These are phyloP conservation scores for Drosophila busckii DNA, from an alignment of 1,140 invertebrate genomes.

Conservation along the genomic window DNA sequence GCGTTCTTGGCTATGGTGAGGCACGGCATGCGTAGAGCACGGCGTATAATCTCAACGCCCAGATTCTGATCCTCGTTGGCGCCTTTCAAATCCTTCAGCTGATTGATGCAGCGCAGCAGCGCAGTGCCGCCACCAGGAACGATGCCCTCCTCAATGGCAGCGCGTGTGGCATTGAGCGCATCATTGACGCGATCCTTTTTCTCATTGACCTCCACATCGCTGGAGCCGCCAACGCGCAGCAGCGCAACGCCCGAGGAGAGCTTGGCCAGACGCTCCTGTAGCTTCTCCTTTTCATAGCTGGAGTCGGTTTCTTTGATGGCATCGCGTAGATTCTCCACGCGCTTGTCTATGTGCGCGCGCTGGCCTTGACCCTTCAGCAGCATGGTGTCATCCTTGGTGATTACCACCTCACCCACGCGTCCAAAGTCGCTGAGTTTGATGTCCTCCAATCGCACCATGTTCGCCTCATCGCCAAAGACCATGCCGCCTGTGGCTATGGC, in stretches of 20 bases:
- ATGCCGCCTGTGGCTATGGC: conserved; percentile 97
- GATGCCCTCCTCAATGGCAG: conserved; percentile 99
- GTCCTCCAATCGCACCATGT: conserved; percentile 97
- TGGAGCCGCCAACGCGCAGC: conserved; percentile 96
- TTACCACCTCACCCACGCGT: conserved; percentile 94
- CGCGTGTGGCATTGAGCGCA: conserved; percentile 97
- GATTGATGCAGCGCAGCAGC: conserved; percentile 90
- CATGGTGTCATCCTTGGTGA: conserved; percentile 99
- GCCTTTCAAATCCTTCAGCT: conserved; percentile 85
- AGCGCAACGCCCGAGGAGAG: conserved; percentile 97
- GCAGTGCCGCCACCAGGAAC: conserved; percentile 98
- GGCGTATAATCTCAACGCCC: conserved; percentile 94
- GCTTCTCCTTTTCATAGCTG: conserved; percentile 99
- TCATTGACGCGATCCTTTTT: conserved; percentile 99
- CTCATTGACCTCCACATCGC: conserved; percentile 99
- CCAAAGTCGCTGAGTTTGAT: conserved; percentile 93
- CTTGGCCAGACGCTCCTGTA: conserved; percentile 96
- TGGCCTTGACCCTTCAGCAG: conserved; percentile 93
- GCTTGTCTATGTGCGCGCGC: conserved; percentile 90
- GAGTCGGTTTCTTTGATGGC: conserved; percentile 96
- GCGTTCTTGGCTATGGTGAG: conserved; percentile 97
- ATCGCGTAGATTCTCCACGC: conserved; percentile 93
- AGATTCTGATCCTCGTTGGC: conserved; percentile 89
- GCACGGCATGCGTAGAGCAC: conserved; percentile 95
- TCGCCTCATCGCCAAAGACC: conserved; percentile 99